Percentiles rank a stretch among this genome's conserved stretches.
Conservation (phyloP, 2,888 invertebrate genomes). For the Nephrocerus scutellatus region DNA sequence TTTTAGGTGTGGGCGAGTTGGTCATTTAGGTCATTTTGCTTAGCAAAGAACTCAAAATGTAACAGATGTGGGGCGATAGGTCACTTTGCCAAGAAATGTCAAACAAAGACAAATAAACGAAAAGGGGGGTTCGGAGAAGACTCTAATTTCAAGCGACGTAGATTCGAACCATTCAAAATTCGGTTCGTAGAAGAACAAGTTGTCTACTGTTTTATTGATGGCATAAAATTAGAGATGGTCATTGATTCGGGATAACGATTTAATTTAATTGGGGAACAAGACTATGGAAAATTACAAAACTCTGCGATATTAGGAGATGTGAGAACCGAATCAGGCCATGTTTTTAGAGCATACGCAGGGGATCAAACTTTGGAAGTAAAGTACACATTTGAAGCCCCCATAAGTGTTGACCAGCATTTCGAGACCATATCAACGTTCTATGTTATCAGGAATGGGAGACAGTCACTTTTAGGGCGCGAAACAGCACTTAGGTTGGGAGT, state of each 20-base stretch:
- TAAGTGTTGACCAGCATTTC: not conserved
- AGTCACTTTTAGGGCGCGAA: slow-evolving; percentile 9
- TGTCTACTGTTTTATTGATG: too few species aligned
- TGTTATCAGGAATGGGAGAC: too few species aligned
- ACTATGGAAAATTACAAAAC: slow-evolving; percentile 11
- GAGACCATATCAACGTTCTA: slow-evolving; percentile 16
- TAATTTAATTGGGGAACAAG: slow-evolving; percentile 14
- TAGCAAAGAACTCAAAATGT: slow-evolving; percentile 4
- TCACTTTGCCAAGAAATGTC: too few species aligned
- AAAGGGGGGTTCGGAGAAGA: slow-evolving; percentile 4
- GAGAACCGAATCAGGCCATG: slow-evolving; percentile 13
- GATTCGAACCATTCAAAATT: not conserved
- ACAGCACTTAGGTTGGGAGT: slow-evolving; percentile 6
- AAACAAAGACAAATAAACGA: too few species aligned
- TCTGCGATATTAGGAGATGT: slow-evolving; percentile 10
- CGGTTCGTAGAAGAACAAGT: slow-evolving; percentile 1
- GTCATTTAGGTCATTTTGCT: slow-evolving; percentile 2
- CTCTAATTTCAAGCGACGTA: not conserved
- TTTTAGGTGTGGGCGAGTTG: slow-evolving; percentile 8
- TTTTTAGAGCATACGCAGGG: slow-evolving; percentile 18
- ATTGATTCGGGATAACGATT: slow-evolving; percentile 18
- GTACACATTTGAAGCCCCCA: slow-evolving; percentile 16
- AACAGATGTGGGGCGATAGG: too few species aligned
- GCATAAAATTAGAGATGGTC: slow-evolving; percentile 7
- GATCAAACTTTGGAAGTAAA: slow-evolving; percentile 11